A percentile compares a stretch with the other conserved stretches of the same genome.
Conservation (phyloP, 2,797 vertebrate genomes). For the Taeniopygia guttata region DNA sequence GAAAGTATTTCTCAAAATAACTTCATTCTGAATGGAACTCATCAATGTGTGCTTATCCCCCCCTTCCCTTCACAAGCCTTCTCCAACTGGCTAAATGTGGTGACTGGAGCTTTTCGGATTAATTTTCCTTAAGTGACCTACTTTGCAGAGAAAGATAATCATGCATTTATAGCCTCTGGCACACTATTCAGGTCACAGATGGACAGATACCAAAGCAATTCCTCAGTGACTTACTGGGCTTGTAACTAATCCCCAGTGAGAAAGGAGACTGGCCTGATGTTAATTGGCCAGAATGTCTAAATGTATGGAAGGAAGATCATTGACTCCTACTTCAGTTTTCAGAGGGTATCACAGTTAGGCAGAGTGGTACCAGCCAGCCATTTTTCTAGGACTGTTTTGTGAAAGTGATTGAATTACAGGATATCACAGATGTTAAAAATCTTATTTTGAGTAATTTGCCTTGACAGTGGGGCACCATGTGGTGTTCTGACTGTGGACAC, state of each 20-base stretch:
- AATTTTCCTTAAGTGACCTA: constrained; percentile 69
- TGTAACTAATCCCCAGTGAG: constrained; percentile 54
- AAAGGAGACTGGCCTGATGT: constrained; percentile 3
- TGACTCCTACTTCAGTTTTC: constrained; percentile 17
- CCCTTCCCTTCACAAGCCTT: background rate
- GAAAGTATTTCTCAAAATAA: background rate
- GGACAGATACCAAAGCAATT: constrained; percentile 59
- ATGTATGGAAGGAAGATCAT: constrained; percentile 6
- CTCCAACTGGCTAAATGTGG: constrained; percentile 43
- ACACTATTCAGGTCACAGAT: constrained; percentile 65
- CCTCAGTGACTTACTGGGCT: constrained; percentile 49
- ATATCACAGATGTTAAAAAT: background rate
- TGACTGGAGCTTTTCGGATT: constrained; percentile 60
- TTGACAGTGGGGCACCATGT: background rate
- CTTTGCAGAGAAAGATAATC: constrained; percentile 63
- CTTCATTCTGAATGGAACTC: constrained; percentile 7
- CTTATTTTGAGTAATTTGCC: background rate
- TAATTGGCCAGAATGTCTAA: constrained; percentile 38
- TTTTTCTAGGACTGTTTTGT: background rate
- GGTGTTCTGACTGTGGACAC: background rate
- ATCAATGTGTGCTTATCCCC: background rate
- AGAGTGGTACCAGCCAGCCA: background rate
- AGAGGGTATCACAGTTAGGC: background rate
- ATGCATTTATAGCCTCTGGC: constrained; percentile 65
- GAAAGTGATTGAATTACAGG: background rate